A percentile compares a stretch with the other conserved stretches of the same genome.
Conservation (phyloP, 1,140 invertebrate genomes). For the Pseudoatta argentina region DNA sequence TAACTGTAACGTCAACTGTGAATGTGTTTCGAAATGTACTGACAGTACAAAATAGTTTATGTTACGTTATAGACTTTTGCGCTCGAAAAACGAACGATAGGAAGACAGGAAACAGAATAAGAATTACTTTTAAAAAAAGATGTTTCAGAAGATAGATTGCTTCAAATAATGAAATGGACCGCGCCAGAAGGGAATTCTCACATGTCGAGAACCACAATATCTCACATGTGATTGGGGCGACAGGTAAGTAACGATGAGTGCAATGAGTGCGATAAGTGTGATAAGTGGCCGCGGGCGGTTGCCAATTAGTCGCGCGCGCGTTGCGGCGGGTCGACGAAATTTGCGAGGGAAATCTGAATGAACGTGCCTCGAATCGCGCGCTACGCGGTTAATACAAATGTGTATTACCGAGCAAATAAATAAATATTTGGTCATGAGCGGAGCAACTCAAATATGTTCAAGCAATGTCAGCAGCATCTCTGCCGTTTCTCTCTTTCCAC, state of each 20-base stretch:
- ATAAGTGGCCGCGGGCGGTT: slow-evolving; percentile 40
- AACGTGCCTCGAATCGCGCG: slow-evolving; percentile 76
- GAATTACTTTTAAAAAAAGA: not conserved
- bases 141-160: not conserved
- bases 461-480: slow-evolving; percentile 82
- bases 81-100: not conserved
- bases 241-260: slow-evolving; percentile 41
- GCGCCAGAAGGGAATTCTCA: slow-evolving; percentile 5
- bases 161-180: not conserved
- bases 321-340: slow-evolving; percentile 67
- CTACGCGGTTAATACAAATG: slow-evolving; percentile 80
- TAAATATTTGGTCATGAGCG: slow-evolving; percentile 84
- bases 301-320: slow-evolving; percentile 72
- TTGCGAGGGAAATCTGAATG: slow-evolving; percentile 77
- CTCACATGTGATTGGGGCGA: slow-evolving; percentile 8
- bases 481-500: slow-evolving; percentile 74
- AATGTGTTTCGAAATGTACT: not conserved
- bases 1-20: not conserved
- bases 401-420: slow-evolving; percentile 84
- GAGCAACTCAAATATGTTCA: slow-evolving; percentile 83
- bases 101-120: not conserved
- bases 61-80: not conserved
- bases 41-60: not conserved
- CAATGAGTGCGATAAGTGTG: slow-evolving; percentile 62
- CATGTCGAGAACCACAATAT: not conserved